Conservation (phyloP, 1,140 invertebrate genomes). For the Bombus huntii region DNA sequence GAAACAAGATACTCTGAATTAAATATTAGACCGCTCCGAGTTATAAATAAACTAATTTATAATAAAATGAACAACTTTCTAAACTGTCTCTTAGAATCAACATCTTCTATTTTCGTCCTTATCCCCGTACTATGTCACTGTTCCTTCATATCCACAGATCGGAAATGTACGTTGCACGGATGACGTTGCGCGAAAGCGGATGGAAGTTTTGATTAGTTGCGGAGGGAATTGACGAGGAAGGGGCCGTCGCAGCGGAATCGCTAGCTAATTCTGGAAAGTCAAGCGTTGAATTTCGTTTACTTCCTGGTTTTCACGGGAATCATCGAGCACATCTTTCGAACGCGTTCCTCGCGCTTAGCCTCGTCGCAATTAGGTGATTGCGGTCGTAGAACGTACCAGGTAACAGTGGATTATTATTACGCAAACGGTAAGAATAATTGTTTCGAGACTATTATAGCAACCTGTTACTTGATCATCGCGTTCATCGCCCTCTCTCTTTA, state of each 20-base stretch:
- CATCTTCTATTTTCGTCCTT: not conserved
- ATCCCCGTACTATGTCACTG: not conserved
- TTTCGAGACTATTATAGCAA: constrained; percentile 65
- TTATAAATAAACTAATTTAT: not conserved
- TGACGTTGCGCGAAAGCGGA: constrained; percentile 52
- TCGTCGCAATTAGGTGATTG: constrained; percentile 67
- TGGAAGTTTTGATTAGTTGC: constrained; percentile 76
- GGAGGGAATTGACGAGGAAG: constrained; percentile 67
- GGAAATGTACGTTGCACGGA: constrained; percentile 44
- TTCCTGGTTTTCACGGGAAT: constrained; percentile 37
- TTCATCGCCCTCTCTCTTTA: not conserved
- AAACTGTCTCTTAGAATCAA: not conserved
- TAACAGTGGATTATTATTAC: constrained; percentile 68
- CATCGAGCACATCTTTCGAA: not conserved
- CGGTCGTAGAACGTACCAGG: constrained; percentile 56
- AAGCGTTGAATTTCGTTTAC: constrained; percentile 57
- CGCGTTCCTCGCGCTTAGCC: not conserved
- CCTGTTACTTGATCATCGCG: constrained; percentile 61
- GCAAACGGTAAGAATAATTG: constrained; percentile 56
- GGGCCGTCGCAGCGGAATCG: constrained; percentile 15
- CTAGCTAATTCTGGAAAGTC: constrained; percentile 69
- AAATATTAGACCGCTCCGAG: not conserved
- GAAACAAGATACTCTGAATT: not conserved
- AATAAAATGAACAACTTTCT: not conserved
- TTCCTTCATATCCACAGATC: constrained; percentile 39